A percentile compares a stretch with the other conserved stretches of the same genome.
phyloP scores from a whole-genome alignment of 2,888 invertebrate species.

The Rhodophaea formosa region DNA sequence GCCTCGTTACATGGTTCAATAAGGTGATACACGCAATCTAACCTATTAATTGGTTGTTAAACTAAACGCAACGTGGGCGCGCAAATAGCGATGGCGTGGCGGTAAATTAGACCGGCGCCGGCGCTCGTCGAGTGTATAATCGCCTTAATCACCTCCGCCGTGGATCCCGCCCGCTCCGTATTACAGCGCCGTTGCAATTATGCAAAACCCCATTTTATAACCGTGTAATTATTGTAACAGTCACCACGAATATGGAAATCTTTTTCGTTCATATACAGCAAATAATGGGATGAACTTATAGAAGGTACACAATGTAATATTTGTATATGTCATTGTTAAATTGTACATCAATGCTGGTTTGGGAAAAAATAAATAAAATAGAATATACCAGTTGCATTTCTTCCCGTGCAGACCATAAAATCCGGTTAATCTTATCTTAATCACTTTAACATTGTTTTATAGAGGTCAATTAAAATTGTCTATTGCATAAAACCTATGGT shows the following conservation, averaged over 20 bases:
- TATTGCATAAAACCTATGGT: too few relatives aligned
- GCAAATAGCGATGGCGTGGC: slow-evolving; percentile 32
- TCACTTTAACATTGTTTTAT: too few relatives aligned
- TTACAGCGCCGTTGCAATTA: slow-evolving; percentile 18
- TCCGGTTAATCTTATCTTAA: too few relatives aligned
- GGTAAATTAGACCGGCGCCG: slow-evolving; percentile 50
- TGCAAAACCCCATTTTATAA: slow-evolving; percentile 18
- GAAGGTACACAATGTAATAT: too few relatives aligned
- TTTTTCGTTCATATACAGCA: not conserved
- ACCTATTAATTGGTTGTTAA: slow-evolving; percentile 52
- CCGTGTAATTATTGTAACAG: slow-evolving; percentile 15
- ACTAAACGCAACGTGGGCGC: slow-evolving; percentile 33
- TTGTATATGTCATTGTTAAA: too few relatives aligned
- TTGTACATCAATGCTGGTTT: too few relatives aligned
- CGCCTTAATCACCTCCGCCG: slow-evolving; percentile 43
- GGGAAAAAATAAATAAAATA: too few relatives aligned
- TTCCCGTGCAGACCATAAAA: too few relatives aligned
- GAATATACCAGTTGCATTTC: too few relatives aligned
- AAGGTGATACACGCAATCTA: slow-evolving; percentile 23
- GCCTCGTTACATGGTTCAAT: slow-evolving; percentile 10
- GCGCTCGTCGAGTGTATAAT: slow-evolving; percentile 45
- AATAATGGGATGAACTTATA: too few relatives aligned
- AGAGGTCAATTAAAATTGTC: too few relatives aligned
- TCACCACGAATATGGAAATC: not conserved
- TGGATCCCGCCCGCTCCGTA: slow-evolving; percentile 24